Percentiles rank a stretch among this genome's conserved stretches.
These are phyloP conservation scores for Rhombomys opimus DNA, from an alignment of 2,113 vertebrate genomes.

Conservation along the genomic window DNA sequence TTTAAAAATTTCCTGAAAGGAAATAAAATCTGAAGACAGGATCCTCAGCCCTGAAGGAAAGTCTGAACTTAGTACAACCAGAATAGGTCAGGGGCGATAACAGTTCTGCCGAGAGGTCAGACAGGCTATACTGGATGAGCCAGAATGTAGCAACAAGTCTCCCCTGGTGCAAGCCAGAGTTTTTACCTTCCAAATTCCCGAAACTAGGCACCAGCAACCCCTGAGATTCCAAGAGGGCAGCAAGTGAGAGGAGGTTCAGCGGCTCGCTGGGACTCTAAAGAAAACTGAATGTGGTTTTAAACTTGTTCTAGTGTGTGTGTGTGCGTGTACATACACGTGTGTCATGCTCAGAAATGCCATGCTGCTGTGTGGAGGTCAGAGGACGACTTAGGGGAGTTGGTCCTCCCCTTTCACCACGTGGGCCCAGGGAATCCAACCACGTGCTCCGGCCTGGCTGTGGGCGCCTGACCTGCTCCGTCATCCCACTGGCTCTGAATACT, in stretches of 20 bases:
- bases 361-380: background rate
- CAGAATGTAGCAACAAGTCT: background rate
- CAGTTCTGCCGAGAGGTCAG: background rate
- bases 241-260: background rate
- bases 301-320: background rate
- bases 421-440: too few relatives aligned
- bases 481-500: background rate
- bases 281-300: background rate
- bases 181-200: background rate
- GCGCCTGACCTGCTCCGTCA: background rate
- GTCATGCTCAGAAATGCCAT: background rate
- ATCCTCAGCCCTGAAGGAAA: background rate
- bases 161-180: background rate
- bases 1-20: constrained; percentile 41
- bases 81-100: background rate
- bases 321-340: too few relatives aligned
- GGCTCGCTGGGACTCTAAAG: background rate
- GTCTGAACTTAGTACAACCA: background rate
- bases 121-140: background rate
- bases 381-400: background rate
- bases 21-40: constrained; percentile 1
- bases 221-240: background rate
- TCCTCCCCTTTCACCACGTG: too few relatives aligned
- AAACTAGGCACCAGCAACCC: background rate
- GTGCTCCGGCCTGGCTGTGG: background rate